phyloP scores from a whole-genome alignment of 2,888 invertebrate species.

The Diaphora mendica region DNA sequence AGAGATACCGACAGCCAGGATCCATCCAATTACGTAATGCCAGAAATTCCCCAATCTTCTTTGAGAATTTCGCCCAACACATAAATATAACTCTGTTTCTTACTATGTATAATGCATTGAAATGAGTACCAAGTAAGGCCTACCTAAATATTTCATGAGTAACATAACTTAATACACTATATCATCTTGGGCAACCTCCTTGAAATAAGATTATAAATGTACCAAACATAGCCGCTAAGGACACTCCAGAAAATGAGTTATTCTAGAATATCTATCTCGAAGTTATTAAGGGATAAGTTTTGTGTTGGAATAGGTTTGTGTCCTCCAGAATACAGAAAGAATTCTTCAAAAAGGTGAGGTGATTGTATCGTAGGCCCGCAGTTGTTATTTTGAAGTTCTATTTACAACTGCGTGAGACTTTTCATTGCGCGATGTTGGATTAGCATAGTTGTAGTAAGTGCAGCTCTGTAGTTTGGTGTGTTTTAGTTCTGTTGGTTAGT shows the following conservation, averaged over 20 bases:
- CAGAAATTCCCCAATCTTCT: background rate
- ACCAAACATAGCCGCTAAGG: background rate
- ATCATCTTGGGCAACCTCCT: background rate
- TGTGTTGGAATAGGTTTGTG: background rate
- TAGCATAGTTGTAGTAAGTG: too few species aligned
- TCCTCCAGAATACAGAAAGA: too few species aligned
- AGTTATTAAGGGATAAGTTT: background rate
- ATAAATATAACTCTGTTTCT: background rate
- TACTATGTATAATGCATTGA: slow-evolving; percentile 2
- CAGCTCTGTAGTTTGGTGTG: too few species aligned
- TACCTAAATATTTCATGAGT: background rate
- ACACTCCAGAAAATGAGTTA: background rate
- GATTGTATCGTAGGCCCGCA: too few species aligned
- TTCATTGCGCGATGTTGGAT: background rate
- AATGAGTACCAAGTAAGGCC: background rate
- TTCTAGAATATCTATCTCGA: background rate
- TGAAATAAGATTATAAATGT: background rate
- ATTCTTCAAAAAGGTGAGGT: too few species aligned
- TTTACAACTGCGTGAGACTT: background rate
- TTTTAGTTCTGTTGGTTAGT: too few species aligned
- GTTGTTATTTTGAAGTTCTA: background rate
- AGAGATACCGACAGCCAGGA: slow-evolving; percentile 2
- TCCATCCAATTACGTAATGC: background rate
- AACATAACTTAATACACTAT: background rate
- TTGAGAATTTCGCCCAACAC: background rate